phyloP scores from a whole-genome alignment of 2,888 invertebrate genomes.

The Cryptus armator region DNA sequence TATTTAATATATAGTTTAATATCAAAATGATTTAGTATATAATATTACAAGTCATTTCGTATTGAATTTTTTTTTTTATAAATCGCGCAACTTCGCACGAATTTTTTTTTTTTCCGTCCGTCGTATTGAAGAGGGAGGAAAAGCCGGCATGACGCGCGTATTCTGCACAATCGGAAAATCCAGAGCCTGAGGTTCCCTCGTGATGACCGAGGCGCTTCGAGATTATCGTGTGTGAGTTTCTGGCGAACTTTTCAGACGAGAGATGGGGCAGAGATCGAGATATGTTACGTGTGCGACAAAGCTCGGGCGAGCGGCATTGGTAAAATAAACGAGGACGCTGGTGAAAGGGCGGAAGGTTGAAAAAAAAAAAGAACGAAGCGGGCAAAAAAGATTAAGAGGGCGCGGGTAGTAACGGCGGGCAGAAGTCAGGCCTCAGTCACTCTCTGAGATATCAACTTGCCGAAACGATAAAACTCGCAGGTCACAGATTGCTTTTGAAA shows the following conservation, averaged over 20 bases:
- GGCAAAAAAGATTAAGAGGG: constrained; percentile 1
- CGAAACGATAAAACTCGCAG: not conserved
- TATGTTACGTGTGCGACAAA: constrained; percentile 33
- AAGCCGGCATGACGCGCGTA: constrained; percentile 1
- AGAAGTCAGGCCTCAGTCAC: not conserved
- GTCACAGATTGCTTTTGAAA: not conserved
- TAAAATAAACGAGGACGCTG: constrained; percentile 39
- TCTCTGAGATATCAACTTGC: constrained; percentile 8
- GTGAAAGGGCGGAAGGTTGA: constrained; percentile 16
- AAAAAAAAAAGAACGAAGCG: not conserved
- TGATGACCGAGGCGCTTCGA: constrained; percentile 40
- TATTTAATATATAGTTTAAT: too few species aligned
- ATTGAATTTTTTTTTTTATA: not conserved
- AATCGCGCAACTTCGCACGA: not conserved
- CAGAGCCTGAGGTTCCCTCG: constrained; percentile 23
- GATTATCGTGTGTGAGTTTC: constrained; percentile 40
- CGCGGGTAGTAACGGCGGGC: not conserved
- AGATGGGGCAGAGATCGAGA: constrained; percentile 1
- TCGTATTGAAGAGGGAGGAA: not conserved
- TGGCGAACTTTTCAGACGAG: constrained; percentile 46
- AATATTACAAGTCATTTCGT: not conserved
- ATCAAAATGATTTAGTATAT: not conserved
- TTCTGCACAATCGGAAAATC: constrained; percentile 19
- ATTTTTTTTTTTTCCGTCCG: not conserved
- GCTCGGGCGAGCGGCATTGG: constrained; percentile 22